Evolutionary conservation across 2,888 invertebrate species (phyloP).

Genomic region (Melinaea marsaeus): DNA sequence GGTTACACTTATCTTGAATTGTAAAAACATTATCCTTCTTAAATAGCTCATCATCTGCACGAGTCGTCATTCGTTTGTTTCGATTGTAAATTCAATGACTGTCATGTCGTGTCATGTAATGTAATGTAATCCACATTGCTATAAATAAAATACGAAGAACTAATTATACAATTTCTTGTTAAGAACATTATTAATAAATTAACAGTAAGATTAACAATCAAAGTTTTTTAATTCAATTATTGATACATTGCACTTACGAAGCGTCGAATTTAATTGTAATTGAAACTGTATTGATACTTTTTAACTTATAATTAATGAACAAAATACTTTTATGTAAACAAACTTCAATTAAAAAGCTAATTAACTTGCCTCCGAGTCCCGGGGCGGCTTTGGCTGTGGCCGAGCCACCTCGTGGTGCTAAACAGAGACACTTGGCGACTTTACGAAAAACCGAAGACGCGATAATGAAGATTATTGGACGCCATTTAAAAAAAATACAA

Average conservation of each 20-base stretch:
- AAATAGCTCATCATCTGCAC: background rate
- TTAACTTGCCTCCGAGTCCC: too few relatives aligned
- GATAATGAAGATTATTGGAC: constrained; percentile 9
- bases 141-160: background rate
- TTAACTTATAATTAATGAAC: too few relatives aligned
- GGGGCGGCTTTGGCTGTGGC: too few relatives aligned
- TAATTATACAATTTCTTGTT: background rate
- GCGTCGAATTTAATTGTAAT: too few relatives aligned
- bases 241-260: too few relatives aligned
- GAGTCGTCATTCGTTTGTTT: background rate
- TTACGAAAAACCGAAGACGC: constrained; percentile 28
- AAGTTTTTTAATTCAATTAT: too few relatives aligned
- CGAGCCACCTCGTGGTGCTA: too few relatives aligned
- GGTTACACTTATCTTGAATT: too few relatives aligned
- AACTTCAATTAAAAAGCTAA: background rate
- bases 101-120: too few relatives aligned
- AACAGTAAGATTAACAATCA: background rate
- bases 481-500: background rate
- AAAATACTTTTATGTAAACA: background rate
- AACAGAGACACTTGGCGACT: constrained; percentile 13
- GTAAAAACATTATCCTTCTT: too few relatives aligned
- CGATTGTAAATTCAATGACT: background rate
- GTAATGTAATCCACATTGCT: constrained; percentile 2
- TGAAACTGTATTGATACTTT: too few relatives aligned
- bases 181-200: background rate